These are phyloP conservation scores for Chymomyza fuscimana DNA, from an alignment of 2,888 invertebrate genomes.

Conservation along the genomic window DNA sequence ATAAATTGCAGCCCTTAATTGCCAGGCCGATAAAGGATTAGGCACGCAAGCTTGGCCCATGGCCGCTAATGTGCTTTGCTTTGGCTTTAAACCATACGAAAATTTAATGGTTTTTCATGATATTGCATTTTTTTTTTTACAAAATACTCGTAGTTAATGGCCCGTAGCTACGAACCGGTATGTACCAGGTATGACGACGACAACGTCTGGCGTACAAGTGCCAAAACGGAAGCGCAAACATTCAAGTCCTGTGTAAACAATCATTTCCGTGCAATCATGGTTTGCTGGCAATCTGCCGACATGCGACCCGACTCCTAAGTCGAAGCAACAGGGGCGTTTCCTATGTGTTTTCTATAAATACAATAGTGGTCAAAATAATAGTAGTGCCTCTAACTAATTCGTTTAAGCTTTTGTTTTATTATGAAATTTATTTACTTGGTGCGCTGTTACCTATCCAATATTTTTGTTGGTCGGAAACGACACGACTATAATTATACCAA, in stretches of 20 bases:
- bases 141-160: neutral
- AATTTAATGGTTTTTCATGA: neutral
- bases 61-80: neutral
- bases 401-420: neutral
- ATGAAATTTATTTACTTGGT: neutral
- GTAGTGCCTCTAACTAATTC: neutral
- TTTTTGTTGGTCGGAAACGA: neutral
- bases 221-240: neutral
- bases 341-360: neutral
- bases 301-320: neutral
- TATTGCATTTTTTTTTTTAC: neutral
- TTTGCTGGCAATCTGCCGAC: neutral
- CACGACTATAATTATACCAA: neutral
- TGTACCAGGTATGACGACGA: neutral
- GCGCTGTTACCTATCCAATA: neutral
- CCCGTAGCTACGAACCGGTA: neutral
- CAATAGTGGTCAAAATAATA: neutral
- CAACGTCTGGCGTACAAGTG: neutral
- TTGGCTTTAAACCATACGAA: neutral
- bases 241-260: neutral
- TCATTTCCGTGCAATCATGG: neutral
- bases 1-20: slow-evolving; percentile 65
- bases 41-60: slow-evolving; percentile 47
- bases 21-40: slow-evolving; percentile 55
- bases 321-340: neutral